Evolutionary conservation across 2,888 invertebrate species (phyloP).

Genomic region (Altica lythri): DNA sequence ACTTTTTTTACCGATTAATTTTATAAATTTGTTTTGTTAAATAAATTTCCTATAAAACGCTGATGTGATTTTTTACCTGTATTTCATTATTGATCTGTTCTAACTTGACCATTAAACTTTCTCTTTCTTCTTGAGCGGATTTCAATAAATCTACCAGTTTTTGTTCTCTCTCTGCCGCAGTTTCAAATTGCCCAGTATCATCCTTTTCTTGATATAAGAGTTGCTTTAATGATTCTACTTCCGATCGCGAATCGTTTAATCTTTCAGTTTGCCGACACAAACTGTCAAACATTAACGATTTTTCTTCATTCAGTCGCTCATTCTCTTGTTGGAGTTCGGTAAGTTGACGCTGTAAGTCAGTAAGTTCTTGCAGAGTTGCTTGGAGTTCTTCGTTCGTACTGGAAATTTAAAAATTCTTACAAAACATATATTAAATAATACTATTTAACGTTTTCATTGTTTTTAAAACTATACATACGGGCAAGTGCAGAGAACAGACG

Average conservation of each 20-base stretch:
- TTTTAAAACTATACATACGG: no score
- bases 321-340: conserved; percentile 87
- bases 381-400: conserved; percentile 92
- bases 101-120: conserved; percentile 72
- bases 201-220: conserved; percentile 63
- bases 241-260: conserved; percentile 82
- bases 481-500: no score
- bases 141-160: conserved; percentile 84
- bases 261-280: conserved; percentile 91
- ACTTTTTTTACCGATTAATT: not conserved
- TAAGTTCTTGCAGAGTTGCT: conserved; percentile 90
- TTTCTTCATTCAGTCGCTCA: conserved; percentile 85
- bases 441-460: no score
- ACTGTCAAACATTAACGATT: conserved; percentile 86
- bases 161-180: conserved; percentile 73
- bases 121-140: conserved; percentile 80
- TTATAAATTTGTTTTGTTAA: no score
- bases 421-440: not conserved
- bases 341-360: conserved; percentile 86
- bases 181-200: conserved; percentile 57
- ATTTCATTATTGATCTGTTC: conserved; percentile 77
- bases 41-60: no score
- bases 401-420: conserved; percentile 27
- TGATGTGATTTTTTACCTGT: no score
- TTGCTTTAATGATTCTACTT: conserved; percentile 84